phyloP scores from a whole-genome alignment of 2,797 vertebrate genomes.

The Macroramphosus scolopax region DNA sequence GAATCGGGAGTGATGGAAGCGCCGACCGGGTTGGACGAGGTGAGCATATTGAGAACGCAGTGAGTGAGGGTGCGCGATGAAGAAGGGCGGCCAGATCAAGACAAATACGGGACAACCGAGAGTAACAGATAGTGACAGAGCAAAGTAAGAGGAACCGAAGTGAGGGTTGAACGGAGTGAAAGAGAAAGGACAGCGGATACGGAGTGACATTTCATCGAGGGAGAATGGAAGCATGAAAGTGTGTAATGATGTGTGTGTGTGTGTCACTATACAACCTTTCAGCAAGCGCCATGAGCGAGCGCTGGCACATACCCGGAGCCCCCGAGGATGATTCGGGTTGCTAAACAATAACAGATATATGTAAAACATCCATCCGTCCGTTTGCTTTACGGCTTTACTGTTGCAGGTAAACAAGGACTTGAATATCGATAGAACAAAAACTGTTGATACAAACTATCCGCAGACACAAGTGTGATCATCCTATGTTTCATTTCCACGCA shows the following conservation, averaged over 20 bases:
- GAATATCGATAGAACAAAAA: no score
- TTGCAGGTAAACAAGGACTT: no score
- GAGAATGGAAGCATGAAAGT: constrained; percentile 54
- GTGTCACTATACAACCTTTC: constrained; percentile 26
- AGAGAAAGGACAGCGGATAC: constrained; percentile 36
- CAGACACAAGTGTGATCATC: no score
- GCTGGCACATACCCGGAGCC: not conserved
- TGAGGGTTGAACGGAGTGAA: constrained; percentile 6
- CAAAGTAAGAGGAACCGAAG: constrained; percentile 26
- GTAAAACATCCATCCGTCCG: no score
- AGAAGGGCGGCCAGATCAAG: constrained; percentile 31
- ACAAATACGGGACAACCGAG: constrained; percentile 34
- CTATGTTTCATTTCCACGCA: no score
- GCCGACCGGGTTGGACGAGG: constrained; percentile 12
- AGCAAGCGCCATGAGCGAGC: constrained; percentile 17
- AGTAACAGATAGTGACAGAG: constrained; percentile 36
- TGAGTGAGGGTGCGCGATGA: constrained; percentile 5
- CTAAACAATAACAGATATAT: no score
- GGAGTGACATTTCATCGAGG: constrained; percentile 46
- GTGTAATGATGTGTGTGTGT: constrained; percentile 58
- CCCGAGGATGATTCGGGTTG: no score
- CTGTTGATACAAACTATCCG: no score
- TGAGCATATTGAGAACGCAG: constrained; percentile 3
- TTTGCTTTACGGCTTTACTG: no score
- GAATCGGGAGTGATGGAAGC: not conserved